Base-by-base conservation (phyloP, 2,888 invertebrate species). In the Rotaria sp. region DNA sequence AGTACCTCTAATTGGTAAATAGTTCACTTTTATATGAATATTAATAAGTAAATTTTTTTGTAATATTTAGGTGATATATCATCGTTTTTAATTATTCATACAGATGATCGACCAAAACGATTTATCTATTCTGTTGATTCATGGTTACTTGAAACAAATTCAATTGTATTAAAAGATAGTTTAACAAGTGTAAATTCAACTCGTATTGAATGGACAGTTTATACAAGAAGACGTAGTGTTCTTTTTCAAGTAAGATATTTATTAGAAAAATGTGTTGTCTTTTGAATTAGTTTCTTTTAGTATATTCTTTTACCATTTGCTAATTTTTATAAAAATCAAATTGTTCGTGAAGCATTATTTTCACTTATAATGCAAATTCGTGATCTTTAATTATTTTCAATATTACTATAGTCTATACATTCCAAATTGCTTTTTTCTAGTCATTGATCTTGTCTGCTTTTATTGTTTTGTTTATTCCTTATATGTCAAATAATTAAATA, bases 261-360 rank as follows among this genome's bases (percentile, higher is more conserved):
- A n/a, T n/a, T 26, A n/a, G 11, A 45, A 45, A 11, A 50, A 15
- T 18, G 3, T 3, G 10, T 50, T 50, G 15, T 18, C 3, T 50
- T 15, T 13, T 18, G 3, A 4, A 50, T 18, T 35, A 35, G 18
- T 67, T 67, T 21, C 18, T 67, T 67, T 67, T 35, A 67, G 67
- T 67, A 67, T 67, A 1, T 67, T 8, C 10, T 67, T 1, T 67
- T 67, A 67, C 67, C 67, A 35, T 67, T 67, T 67, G 67, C 67
- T 5, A 67, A 35, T 30, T 67, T 67, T 30, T 67, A 67, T 35
- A 67, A 67, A 67, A 67, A 67, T 35, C 67, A 67, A 67, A 13
- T 67, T 35, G 67, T 67, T 13, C 67, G 67, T 67, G 67, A 67
- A 67, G 67, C 67, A 35, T 67, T 67, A 35, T 67, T 67, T 67